These are phyloP conservation scores for Allolobophora icterica DNA, from an alignment of 2,888 invertebrate genomes.

Conservation along the genomic window DNA sequence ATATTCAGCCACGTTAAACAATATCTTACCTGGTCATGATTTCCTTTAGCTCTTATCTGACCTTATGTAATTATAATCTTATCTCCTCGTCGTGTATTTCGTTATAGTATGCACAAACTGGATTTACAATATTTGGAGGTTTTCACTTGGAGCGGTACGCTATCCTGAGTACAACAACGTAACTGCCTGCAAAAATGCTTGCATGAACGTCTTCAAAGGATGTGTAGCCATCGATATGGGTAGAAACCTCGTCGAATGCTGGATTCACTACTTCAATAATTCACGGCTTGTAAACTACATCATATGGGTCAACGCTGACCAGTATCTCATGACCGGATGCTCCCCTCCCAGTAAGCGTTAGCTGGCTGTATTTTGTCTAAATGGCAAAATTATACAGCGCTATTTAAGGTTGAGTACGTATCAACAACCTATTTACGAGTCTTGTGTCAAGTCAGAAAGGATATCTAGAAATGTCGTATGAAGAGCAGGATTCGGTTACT, in stretches of 20 bases:
- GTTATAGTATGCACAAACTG: not conserved
- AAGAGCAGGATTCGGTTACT: too few species aligned
- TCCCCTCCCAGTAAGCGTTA: not conserved
- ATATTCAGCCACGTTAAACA: too few species aligned
- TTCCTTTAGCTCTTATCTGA: too few species aligned
- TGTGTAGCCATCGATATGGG: not conserved
- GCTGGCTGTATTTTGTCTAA: too few species aligned
- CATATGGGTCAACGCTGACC: not conserved
- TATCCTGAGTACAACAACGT: not conserved
- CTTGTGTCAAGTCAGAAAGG: too few species aligned
- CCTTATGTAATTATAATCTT: too few species aligned
- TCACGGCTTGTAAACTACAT: not conserved
- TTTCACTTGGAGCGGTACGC: not conserved
- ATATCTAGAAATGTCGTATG: too few species aligned
- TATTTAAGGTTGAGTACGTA: too few species aligned
- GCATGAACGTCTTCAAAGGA: not conserved
- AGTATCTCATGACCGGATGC: not conserved
- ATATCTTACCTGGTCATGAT: too few species aligned
- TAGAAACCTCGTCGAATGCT: not conserved
- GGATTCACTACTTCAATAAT: not conserved
- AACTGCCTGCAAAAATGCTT: not conserved
- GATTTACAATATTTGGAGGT: not conserved
- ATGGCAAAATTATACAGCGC: too few species aligned
- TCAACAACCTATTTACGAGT: too few species aligned
- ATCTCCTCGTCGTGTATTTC: not conserved